Evolutionary conservation across 2,113 vertebrate genomes (phyloP), one percentile per base, ranked within the genome.

Genomic region (Anser brachyrhynchus): DNA sequence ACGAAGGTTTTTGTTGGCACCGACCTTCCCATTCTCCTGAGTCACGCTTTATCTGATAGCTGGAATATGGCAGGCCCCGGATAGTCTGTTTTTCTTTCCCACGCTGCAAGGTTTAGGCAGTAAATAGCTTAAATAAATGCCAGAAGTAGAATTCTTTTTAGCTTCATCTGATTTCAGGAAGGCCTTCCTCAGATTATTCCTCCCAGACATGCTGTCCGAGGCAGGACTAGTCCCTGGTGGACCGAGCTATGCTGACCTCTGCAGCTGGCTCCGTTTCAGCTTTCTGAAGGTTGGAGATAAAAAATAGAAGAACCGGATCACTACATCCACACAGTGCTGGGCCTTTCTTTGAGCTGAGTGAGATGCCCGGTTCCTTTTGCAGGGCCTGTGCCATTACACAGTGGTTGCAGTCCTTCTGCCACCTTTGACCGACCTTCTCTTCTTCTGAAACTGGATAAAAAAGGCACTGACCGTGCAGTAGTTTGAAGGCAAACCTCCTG

Each of bases 11-110:
- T 94, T 86, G 35, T 93, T 95, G 92, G 92, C 93, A 96, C 33
- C 72, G 89, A 4, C 35, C 35, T 81, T 80, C 61, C 83, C 76
- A 41, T 94, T 92, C 90, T 93, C 57, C 0, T 0, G 64, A 94
- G 79, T 39, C 1, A 0, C 46, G 14, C 2, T 25, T 92, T 93
- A 87, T 95, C 95, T 90, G 95, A 93, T 92, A 95, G 75, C n/a
- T 93, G 83, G 92, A 87, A 81, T 84, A 87, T 3, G 0, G 73
- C 69, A 81, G 46, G 58, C 61, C 58, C 62, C 72, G 77, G 62
- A 84, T 69, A 86, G 39, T 59, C 83, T 96, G 79, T 96, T 97
- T 90, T 95, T 92, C 49, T 97, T 97, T 97, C 90, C 95, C 90
- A 93, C 70, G 18, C 72, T 93, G 66, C 76, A 86, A 90, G 90